Conservation (phyloP, 2,797 vertebrate genomes). For the Labeo calbasu region DNA sequence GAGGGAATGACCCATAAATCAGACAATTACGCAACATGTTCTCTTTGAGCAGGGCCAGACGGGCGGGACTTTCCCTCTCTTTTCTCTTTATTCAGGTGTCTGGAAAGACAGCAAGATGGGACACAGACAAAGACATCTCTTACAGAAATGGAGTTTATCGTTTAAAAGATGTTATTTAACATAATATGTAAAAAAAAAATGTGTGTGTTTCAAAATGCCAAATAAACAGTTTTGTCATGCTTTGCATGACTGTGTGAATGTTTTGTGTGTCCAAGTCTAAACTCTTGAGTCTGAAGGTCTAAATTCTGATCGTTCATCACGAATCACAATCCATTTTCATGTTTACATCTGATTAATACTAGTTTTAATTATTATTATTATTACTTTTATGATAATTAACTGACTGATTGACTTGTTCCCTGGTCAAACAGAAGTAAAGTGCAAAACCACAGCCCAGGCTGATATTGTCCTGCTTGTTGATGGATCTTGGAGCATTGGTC, state of each 20-base stretch:
- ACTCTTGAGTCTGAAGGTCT: neutral
- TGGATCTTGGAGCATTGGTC: slow-evolving; percentile 97
- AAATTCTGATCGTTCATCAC: neutral
- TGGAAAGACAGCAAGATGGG: slow-evolving; percentile 37
- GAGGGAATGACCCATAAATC: slow-evolving; percentile 43
- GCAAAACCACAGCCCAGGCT: slow-evolving; percentile 91
- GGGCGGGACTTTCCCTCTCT: slow-evolving; percentile 23
- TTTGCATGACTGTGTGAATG: slow-evolving; percentile 24
- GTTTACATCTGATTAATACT: neutral
- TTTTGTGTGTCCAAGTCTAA: slow-evolving; percentile 15
- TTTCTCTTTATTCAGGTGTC: slow-evolving; percentile 43
- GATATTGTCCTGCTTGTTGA: slow-evolving; percentile 97
- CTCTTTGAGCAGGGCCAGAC: slow-evolving; percentile 56
- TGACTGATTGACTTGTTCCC: slow-evolving; percentile 54
- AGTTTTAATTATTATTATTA: neutral
- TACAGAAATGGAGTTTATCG: slow-evolving; percentile 4
- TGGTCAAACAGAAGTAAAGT: slow-evolving; percentile 83
- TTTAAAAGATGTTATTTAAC: neutral
- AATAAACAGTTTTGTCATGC: slow-evolving; percentile 41
- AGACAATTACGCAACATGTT: slow-evolving; percentile 69
- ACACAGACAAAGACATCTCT: slow-evolving; percentile 62
- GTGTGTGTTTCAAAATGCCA: slow-evolving; percentile 13
- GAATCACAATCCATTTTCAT: neutral
- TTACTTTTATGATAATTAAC: neutral
- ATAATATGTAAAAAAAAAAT: slow-evolving; percentile 23